A percentile compares a stretch with the other conserved stretches of the same genome.
These are phyloP conservation scores for Alcedo atthis DNA, from an alignment of 2,797 vertebrate species.

Conservation along the genomic window DNA sequence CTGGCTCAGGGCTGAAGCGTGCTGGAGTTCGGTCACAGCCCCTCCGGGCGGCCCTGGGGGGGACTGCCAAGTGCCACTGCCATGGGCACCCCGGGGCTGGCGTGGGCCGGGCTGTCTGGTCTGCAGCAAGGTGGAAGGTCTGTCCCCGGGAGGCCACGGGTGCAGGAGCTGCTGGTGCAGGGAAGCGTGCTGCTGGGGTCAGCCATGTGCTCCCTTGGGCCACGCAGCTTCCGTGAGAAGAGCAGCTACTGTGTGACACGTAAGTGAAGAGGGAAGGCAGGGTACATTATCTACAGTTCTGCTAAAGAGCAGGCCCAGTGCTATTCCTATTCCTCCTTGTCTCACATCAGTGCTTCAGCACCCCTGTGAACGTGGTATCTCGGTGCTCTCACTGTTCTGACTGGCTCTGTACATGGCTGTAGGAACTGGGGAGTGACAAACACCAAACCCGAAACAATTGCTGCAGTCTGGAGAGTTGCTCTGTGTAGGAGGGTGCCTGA, in stretches of 20 bases:
- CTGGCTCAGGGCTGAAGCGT: not conserved
- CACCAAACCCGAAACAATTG: conserved; percentile 10
- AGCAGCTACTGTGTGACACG: not conserved
- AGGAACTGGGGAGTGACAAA: not conserved
- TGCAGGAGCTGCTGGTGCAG: not conserved
- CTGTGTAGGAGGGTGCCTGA: conserved; percentile 9
- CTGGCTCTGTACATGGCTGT: not conserved
- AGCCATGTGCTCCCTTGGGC: not conserved
- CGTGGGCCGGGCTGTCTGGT: not conserved
- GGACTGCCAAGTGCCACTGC: not conserved
- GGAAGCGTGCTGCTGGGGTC: not conserved
- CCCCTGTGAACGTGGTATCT: not conserved
- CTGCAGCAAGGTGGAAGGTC: not conserved
- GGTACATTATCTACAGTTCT: not conserved
- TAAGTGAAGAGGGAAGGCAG: not conserved
- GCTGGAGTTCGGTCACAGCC: not conserved
- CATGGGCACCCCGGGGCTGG: not conserved
- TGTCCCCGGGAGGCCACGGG: not conserved
- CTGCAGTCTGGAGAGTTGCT: not conserved
- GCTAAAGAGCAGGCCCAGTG: not conserved
- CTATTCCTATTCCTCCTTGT: not conserved
- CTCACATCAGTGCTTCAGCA: not conserved
- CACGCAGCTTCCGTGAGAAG: not conserved
- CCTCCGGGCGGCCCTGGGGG: not conserved
- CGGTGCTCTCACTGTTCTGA: not conserved